Percentiles rank a stretch among this genome's conserved stretches.
Conservation (phyloP, 1,140 invertebrate species). For the Zaprionus ornatus region DNA sequence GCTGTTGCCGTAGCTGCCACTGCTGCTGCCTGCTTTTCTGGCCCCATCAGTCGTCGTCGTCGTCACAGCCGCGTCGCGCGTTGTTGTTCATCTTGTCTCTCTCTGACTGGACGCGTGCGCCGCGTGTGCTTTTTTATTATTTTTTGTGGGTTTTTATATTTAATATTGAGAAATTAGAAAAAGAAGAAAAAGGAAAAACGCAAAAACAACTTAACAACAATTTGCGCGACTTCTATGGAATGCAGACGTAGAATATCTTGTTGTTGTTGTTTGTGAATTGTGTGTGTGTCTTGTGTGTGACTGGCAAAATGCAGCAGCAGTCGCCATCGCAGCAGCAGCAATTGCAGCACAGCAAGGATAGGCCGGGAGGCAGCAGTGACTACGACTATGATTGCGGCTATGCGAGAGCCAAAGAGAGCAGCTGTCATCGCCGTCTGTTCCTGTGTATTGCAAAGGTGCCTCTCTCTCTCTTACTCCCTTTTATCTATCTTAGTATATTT, state of each 20-base stretch:
- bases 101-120: conserved; percentile 23
- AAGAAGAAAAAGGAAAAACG: conserved; percentile 11
- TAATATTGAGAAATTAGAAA: not conserved
- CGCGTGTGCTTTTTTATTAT: conserved; percentile 13
- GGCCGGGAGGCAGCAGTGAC: not conserved
- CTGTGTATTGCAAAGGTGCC: conserved; percentile 63
- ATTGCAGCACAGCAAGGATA: conserved; percentile 51
- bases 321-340: conserved; percentile 17
- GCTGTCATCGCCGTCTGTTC: conserved; percentile 66
- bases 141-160: not conserved
- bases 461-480: conserved; percentile 4
- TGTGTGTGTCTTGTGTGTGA: conserved; percentile 31
- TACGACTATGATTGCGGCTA: conserved; percentile 24
- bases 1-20: not conserved
- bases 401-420: conserved; percentile 33
- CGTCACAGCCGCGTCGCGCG: conserved; percentile 45
- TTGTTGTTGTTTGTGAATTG: conserved; percentile 20
- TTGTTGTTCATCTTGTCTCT: conserved; percentile 51
- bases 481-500: not conserved
- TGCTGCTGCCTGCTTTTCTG: conserved; percentile 16
- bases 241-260: conserved; percentile 9
- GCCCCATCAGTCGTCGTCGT: conserved; percentile 45
- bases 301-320: conserved; percentile 50
- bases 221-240: conserved; percentile 17
- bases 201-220: conserved; percentile 12